Percentiles rank a stretch among this genome's conserved stretches.
Evolutionary conservation across 2,797 vertebrate species (phyloP).

Genomic region (Sorex maritimensis): DNA sequence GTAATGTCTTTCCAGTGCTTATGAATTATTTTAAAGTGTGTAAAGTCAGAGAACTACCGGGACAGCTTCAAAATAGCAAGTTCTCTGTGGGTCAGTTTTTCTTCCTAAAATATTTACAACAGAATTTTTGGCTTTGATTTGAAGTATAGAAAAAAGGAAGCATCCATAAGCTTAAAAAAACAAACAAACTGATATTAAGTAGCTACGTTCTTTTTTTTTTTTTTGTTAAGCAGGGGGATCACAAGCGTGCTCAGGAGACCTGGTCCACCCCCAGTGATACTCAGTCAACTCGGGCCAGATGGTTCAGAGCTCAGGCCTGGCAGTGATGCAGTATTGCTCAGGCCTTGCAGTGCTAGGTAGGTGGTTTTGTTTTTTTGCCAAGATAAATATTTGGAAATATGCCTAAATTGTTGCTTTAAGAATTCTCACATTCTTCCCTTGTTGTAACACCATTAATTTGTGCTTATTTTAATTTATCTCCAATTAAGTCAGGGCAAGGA

Average conservation of each 20-base stretch:
- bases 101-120: slow-evolving; percentile 67
- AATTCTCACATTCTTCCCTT: slow-evolving; percentile 53
- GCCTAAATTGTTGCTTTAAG: slow-evolving; percentile 35
- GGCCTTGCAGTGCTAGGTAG: too few relatives aligned
- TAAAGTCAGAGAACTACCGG: neutral
- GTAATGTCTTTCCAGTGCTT: too few relatives aligned
- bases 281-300: too few relatives aligned
- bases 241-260: too few relatives aligned
- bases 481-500: neutral
- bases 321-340: too few relatives aligned
- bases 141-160: neutral
- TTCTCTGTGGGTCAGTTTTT: slow-evolving; percentile 11
- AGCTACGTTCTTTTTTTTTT: neutral
- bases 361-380: slow-evolving; percentile 13
- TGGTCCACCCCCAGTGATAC: too few relatives aligned
- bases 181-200: slow-evolving; percentile 23
- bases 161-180: slow-evolving; percentile 24
- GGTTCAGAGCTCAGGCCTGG: too few relatives aligned
- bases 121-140: slow-evolving; percentile 69
- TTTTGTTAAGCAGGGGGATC: too few relatives aligned
- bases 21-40: slow-evolving; percentile 54
- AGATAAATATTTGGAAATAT: slow-evolving; percentile 71
- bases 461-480: slow-evolving; percentile 60
- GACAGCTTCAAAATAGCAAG: neutral
- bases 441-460: slow-evolving; percentile 40